Base-by-base conservation (phyloP, 2,113 vertebrate species). In the Gracilinanus agilis region DNA sequence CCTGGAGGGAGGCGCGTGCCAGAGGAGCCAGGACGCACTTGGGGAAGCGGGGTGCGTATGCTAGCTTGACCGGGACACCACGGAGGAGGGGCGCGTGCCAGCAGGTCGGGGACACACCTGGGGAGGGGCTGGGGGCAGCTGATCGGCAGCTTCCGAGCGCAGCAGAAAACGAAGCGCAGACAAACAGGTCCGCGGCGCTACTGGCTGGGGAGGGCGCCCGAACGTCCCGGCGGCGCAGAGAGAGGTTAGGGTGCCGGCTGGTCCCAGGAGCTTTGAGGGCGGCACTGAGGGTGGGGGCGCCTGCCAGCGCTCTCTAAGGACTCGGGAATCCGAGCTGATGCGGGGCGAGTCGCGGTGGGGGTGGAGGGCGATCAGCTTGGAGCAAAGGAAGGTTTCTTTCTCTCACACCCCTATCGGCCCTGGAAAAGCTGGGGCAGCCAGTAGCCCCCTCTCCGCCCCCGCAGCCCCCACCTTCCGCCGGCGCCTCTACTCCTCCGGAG, bases 31-130 rank as follows among this genome's bases (percentile, higher is more conserved):
- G 93, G 97, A 92, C 0, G 94, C 98, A 53, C 99, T 99, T 0
- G 99, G 98, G 96, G 99, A 99, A 0, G 99, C 98, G 0, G 99
- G 99, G 96, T 99, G 99, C 40, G 99, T 99, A 44, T 99, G 98
- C 98, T 99, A 97, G 16, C 54, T 91, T 75, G 44, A 89, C 24
- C 12, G 0, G 67, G 56, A 21, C 34, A 40, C 90, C 97, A 97
- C 44, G 98, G 98, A 40, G 98, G 98, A 25, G 98, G 97, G 94
- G 75, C 34, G 54, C 67, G 9, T 89, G 53, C 12, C 55, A 55
- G 40, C 12, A 9, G 89, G 24, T 21, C 55, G 98, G 98, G 97
- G 99, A 99, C 97, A 98, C 98, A 97, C 98, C 99, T 99, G 97
- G 53, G 95, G 98, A 97, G 92, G 96, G 95, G 90, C 94, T 12